phyloP scores from a whole-genome alignment of 2,797 vertebrate species.

The Bovichtus variegatus region DNA sequence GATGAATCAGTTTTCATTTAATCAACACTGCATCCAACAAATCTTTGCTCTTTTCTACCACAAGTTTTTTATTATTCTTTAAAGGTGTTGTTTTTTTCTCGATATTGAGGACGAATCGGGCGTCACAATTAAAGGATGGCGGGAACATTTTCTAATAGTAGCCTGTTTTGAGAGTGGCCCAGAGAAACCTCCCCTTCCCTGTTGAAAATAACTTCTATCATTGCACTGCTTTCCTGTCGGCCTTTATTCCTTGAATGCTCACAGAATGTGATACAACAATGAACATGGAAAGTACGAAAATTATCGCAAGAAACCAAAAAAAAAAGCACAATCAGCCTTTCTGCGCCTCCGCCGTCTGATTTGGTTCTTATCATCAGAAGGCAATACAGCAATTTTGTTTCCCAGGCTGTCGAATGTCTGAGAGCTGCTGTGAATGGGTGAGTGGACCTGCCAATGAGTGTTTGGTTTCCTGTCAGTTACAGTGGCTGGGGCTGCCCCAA shows the following conservation, averaged over 20 bases:
- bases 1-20: conserved; percentile 70
- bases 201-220: conserved; percentile 12
- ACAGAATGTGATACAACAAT: conserved; percentile 44
- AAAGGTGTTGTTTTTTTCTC: conserved; percentile 20
- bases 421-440: conserved; percentile 73
- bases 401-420: conserved; percentile 68
- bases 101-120: conserved; percentile 32
- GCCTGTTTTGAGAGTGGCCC: conserved; percentile 4
- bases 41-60: conserved; percentile 46
- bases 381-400: conserved; percentile 75
- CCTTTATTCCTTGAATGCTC: conserved; percentile 23
- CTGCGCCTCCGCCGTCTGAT: conserved; percentile 23
- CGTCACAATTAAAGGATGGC: conserved; percentile 43
- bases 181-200: conserved; percentile 5
- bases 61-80: conserved; percentile 55
- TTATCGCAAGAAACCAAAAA: conserved; percentile 21
- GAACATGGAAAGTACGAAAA: conserved; percentile 43
- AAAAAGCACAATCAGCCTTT: conserved; percentile 57
- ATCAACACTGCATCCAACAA: conserved; percentile 45
- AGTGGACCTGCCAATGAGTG: conserved; percentile 77
- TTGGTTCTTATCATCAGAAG: conserved; percentile 74
- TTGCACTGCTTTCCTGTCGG: neutral
- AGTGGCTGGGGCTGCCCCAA: conserved; percentile 51
- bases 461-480: conserved; percentile 77
- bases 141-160: conserved; percentile 28